These are phyloP conservation scores for Actinia tenebrosa DNA, from an alignment of 64 coral and sea anemone genomes.

Conservation along the genomic window DNA sequence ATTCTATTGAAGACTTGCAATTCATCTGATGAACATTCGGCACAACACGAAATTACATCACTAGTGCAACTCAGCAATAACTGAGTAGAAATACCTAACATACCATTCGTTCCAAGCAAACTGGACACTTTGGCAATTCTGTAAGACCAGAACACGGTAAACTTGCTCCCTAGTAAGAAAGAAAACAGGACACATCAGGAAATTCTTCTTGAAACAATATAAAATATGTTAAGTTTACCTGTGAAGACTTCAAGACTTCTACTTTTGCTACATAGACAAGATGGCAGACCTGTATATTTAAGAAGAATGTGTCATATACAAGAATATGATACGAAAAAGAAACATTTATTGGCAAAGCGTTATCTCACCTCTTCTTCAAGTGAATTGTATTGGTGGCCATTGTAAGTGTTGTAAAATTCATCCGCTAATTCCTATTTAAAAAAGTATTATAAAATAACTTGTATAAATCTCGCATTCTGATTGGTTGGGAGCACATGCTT, in stretches of 20 bases:
- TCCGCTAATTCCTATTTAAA: conserved; percentile 68
- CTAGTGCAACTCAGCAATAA: no score
- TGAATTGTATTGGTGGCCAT: conserved; percentile 84
- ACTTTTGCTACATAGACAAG: conserved; percentile 89
- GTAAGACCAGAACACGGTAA: conserved; percentile 78
- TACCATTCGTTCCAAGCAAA: conserved; percentile 98
- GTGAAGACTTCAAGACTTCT: conserved; percentile 77
- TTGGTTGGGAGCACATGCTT: no score
- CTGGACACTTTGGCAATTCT: conserved; percentile 93
- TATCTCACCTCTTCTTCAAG: conserved; percentile 39
- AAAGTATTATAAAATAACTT: no score
- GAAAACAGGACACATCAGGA: background rate
- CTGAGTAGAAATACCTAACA: background rate
- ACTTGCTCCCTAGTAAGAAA: conserved; percentile 57
- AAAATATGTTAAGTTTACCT: conserved; percentile 25
- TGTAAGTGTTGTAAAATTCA: conserved; percentile 92
- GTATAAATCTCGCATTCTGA: no score
- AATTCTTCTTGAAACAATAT: background rate
- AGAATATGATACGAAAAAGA: no score
- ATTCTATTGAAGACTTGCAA: no score
- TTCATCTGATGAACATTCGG: no score
- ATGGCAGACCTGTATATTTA: conserved; percentile 67
- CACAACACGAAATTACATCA: no score
- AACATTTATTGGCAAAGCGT: no score
- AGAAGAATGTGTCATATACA: background rate